Evolutionary conservation across 2,113 vertebrate genomes (phyloP), one percentile per base, ranked within the genome.

Genomic region (Eira barbara): DNA sequence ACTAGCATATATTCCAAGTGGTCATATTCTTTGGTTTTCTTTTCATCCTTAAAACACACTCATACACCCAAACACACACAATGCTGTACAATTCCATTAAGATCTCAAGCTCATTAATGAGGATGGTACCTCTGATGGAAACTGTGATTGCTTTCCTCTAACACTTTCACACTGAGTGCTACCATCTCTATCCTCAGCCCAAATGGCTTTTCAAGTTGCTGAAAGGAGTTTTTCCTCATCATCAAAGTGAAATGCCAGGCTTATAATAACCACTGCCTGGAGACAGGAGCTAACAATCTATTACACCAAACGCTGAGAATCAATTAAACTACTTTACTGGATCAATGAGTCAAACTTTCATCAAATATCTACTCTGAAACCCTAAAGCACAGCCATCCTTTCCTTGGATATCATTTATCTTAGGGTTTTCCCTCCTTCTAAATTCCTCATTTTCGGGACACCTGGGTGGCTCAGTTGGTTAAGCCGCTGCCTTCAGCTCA

Each of bases 321-420:
- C 94, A 96, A 96, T 97, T 97, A 97, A 97, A 91, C 65, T 88
- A 83, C 87, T 96, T 97, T 95, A 97, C 94, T 97, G 92, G 95
- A 96, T 96, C 97, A 92, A 89, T 96, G 96, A 96, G 79, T 96
- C 89, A 96, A 96, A 94, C n/a, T 97, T 97, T 95, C 79, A 96
- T 94, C 67, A 96, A 89, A 55, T 2, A 59, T 47, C 13, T 20
- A 96, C 80, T 94, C 83, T 86, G 55, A 95, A 21, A 71, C 84
- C 80, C 67, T 85, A 42, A 83, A 97, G 42, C 80, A 95, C 55
- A 95, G n/a, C 7, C 69, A 94, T 80, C 49, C 23, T 79, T 90
- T 36, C 39, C 69, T 55, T 67, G 78, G 71, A 69, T 93, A 89
- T 89, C 17, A 65, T 81, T 92, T 88, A 91, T 67, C 34, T 93